phyloP scores from a whole-genome alignment of 2,888 invertebrate species.

The Mimas tiliae region DNA sequence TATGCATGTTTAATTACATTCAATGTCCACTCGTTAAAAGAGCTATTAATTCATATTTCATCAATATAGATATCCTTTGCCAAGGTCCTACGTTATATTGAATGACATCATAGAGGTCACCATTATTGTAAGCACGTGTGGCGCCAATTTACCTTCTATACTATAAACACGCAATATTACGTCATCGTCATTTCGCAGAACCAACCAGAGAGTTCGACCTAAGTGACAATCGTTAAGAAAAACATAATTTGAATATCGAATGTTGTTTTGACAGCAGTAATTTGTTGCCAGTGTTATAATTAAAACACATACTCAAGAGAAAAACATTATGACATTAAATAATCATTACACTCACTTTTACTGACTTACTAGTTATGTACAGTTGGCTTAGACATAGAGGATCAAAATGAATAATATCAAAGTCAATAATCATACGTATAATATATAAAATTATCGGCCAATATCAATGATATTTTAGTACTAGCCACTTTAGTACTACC shows the following conservation, averaged over 20 bases:
- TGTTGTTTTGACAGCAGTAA: not conserved
- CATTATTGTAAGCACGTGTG: constrained; percentile 11
- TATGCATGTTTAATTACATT: not conserved
- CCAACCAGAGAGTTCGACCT: too few species aligned
- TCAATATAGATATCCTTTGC: constrained; percentile 3
- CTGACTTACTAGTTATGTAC: too few species aligned
- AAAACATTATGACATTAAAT: not conserved
- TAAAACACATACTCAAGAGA: not conserved
- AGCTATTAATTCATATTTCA: not conserved
- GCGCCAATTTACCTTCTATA: constrained; percentile 23
- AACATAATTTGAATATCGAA: constrained; percentile 12
- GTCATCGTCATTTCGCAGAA: constrained; percentile 3
- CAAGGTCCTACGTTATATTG: constrained; percentile 15
- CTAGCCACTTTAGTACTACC: too few species aligned
- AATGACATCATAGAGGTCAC: constrained; percentile 27
- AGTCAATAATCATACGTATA: too few species aligned
- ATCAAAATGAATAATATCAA: too few species aligned
- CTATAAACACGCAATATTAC: constrained; percentile 18
- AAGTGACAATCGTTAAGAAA: too few species aligned
- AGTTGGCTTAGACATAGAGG: too few species aligned
- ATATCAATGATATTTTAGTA: too few species aligned
- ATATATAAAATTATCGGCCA: too few species aligned
- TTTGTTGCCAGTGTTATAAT: not conserved
- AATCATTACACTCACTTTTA: not conserved
- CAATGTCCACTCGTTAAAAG: not conserved